These are phyloP conservation scores for Eulemur mongoz DNA, from an alignment of 2,797 vertebrate genomes.

Conservation along the genomic window DNA sequence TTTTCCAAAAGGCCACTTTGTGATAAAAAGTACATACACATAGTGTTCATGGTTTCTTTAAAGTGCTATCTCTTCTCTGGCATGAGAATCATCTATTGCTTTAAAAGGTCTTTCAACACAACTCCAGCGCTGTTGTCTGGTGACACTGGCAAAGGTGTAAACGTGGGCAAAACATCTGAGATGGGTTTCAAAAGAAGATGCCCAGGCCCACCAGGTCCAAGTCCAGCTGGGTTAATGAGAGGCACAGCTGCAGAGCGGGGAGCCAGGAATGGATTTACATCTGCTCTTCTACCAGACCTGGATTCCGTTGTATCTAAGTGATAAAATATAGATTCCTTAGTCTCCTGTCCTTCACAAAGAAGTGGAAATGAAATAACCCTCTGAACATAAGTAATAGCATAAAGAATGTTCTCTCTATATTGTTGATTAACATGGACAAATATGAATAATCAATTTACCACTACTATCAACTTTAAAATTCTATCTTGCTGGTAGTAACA, in stretches of 20 bases:
- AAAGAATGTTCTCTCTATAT: background rate
- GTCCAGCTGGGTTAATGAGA: constrained; percentile 86
- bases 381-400: background rate
- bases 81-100: constrained; percentile 87
- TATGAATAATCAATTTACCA: background rate
- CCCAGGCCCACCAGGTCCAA: constrained; percentile 84
- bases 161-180: constrained; percentile 93
- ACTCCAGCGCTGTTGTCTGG: constrained; percentile 92
- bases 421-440: background rate
- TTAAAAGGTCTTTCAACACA: constrained; percentile 95
- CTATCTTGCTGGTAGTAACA: background rate
- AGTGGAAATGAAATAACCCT: background rate
- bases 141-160: constrained; percentile 95
- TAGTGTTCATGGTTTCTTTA: constrained; percentile 82
- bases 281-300: constrained; percentile 85
- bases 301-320: constrained; percentile 81
- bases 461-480: background rate
- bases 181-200: constrained; percentile 98
- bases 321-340: background rate
- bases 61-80: constrained; percentile 83
- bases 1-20: constrained; percentile 86
- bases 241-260: constrained; percentile 96
- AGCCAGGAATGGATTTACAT: constrained; percentile 93
- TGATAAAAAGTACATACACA: constrained; percentile 80
- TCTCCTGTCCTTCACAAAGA: background rate